Conservation (phyloP, 23 tunicate species). For the Ciona savignyi region DNA sequence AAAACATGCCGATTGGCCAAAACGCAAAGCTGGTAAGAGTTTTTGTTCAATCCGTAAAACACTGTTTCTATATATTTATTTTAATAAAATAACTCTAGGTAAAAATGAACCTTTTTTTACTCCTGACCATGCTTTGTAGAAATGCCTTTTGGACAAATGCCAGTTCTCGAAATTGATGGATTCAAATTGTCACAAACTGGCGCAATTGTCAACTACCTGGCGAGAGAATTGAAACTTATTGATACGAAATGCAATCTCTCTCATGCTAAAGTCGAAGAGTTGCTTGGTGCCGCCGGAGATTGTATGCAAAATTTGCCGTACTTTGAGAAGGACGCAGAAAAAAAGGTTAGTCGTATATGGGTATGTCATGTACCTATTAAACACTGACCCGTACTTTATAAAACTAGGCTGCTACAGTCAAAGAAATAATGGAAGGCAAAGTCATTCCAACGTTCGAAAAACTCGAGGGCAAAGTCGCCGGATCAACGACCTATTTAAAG, state of each 20-base stretch:
- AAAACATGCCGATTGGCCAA: neutral
- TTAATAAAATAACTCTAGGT: no score
- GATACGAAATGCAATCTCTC: neutral
- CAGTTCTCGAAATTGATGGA: constrained; percentile 37
- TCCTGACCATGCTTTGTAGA: no score
- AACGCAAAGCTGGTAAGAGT: neutral
- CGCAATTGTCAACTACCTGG: constrained; percentile 47
- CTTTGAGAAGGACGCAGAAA: neutral
- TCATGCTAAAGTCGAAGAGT: neutral
- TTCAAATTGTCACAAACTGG: constrained; percentile 16
- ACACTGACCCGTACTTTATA: neutral
- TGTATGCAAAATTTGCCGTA: neutral
- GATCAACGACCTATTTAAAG: no score
- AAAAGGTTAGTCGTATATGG: neutral
- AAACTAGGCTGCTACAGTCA: neutral
- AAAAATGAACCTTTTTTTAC: no score
- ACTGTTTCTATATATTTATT: no score
- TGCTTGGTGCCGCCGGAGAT: neutral
- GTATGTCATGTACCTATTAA: neutral
- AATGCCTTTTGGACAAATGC: constrained; percentile 43
- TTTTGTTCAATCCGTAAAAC: no score
- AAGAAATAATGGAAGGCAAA: neutral
- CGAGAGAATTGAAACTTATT: no score
- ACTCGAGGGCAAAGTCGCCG: neutral
- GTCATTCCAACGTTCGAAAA: neutral